These are phyloP conservation scores for Leptura quadrifasciata DNA, from an alignment of 2,888 invertebrate genomes.

Conservation along the genomic window DNA sequence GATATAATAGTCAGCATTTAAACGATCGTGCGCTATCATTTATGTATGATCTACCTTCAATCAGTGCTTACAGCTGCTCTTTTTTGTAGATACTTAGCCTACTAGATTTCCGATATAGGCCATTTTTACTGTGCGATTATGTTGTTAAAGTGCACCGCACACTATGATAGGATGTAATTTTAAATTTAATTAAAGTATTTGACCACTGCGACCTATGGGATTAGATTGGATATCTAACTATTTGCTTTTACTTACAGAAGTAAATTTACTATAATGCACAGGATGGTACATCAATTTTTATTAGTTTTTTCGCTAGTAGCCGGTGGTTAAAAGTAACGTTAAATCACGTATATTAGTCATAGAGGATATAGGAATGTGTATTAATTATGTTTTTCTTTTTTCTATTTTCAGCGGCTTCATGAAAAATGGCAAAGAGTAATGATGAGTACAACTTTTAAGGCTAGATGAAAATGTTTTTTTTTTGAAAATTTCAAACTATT, in stretches of 20 bases:
- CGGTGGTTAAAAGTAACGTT: too few relatives aligned
- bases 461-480: too few relatives aligned
- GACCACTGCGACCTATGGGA: background rate
- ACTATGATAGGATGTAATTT: conserved; percentile 12
- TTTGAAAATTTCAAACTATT: too few relatives aligned
- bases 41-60: conserved; percentile 42
- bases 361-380: too few relatives aligned
- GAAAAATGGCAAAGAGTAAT: too few relatives aligned
- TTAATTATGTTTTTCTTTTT: too few relatives aligned
- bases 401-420: too few relatives aligned
- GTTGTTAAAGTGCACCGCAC: conserved; percentile 12
- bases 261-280: background rate
- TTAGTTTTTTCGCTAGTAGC: too few relatives aligned
- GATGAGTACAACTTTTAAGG: too few relatives aligned
- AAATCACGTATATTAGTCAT: too few relatives aligned
- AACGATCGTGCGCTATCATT: conserved; percentile 43
- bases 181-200: background rate
- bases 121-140: conserved; percentile 33
- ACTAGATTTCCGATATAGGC: conserved; percentile 38
- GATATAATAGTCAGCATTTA: conserved; percentile 56
- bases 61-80: conserved; percentile 42
- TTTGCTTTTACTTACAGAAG: background rate
- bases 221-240: background rate
- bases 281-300: background rate
- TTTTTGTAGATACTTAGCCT: conserved; percentile 25